Conservation (phyloP, 2,888 invertebrate species). For the Nymphalis polychloros region DNA sequence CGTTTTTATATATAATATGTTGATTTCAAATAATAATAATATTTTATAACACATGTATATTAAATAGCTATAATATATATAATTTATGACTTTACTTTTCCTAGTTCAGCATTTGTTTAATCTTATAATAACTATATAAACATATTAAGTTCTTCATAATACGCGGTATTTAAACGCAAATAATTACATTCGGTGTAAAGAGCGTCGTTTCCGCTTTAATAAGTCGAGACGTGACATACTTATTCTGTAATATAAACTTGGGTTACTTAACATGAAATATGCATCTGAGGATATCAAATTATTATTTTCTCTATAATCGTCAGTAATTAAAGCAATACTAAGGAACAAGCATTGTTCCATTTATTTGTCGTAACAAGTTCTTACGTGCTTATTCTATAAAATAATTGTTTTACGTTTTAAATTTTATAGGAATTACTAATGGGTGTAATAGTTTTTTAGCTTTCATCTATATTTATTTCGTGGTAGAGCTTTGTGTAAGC, state of each 20-base stretch:
- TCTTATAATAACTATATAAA: too few species aligned
- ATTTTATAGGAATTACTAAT: background rate
- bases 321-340: conserved; percentile 54
- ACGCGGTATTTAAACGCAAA: conserved; percentile 65
- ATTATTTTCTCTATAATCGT: conserved; percentile 52
- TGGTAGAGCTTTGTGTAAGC: too few species aligned
- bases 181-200: conserved; percentile 54
- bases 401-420: background rate
- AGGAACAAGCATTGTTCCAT: conserved; percentile 43
- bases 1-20: too few species aligned
- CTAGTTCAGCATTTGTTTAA: too few species aligned
- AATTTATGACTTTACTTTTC: too few species aligned
- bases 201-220: conserved; percentile 48
- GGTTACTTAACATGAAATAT: conserved; percentile 1
- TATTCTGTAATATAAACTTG: conserved; percentile 49
- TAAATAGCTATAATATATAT: too few species aligned
- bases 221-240: conserved; percentile 21
- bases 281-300: conserved; percentile 5
- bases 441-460: background rate
- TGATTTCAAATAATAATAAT: too few species aligned
- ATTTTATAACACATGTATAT: too few species aligned
- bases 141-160: conserved; percentile 49
- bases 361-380: conserved; percentile 44
- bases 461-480: background rate
- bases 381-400: conserved; percentile 50